Evolutionary conservation across 2,113 vertebrate genomes (phyloP).

Genomic region (human (Homo sapiens)): DNA sequence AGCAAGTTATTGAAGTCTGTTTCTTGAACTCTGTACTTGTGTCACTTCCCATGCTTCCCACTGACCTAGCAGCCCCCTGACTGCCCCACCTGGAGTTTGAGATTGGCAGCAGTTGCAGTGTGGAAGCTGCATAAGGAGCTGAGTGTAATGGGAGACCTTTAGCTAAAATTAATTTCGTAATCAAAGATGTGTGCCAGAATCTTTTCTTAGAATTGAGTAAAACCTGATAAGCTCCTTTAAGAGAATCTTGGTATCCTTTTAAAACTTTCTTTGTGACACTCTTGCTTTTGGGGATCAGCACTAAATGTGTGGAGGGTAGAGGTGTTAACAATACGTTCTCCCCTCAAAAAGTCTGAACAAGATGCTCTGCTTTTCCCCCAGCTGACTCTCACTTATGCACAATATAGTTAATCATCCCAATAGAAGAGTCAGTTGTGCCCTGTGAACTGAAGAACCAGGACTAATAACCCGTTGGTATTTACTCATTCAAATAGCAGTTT

Average conservation of each 20-base stretch:
- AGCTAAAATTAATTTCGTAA: background rate
- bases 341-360: too few relatives aligned
- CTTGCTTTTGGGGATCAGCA: too few relatives aligned
- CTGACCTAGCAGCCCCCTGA: too few relatives aligned
- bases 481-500: background rate
- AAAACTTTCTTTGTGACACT: background rate
- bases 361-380: too few relatives aligned
- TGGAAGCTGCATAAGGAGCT: background rate
- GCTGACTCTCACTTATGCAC: too few relatives aligned
- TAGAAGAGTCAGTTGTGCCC: background rate
- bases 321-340: too few relatives aligned
- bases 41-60: background rate
- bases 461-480: too few relatives aligned
- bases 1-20: too few relatives aligned
- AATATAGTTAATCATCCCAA: too few relatives aligned
- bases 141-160: background rate
- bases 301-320: too few relatives aligned
- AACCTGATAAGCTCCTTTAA: background rate
- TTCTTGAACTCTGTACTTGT: background rate
- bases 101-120: background rate
- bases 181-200: background rate
- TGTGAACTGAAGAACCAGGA: background rate
- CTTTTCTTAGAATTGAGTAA: background rate
- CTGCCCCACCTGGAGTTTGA: too few relatives aligned
- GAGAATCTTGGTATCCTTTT: background rate